A percentile compares a stretch with the other conserved stretches of the same genome.
Conservation (phyloP, 2,797 vertebrate genomes). For the Picus viridis region DNA sequence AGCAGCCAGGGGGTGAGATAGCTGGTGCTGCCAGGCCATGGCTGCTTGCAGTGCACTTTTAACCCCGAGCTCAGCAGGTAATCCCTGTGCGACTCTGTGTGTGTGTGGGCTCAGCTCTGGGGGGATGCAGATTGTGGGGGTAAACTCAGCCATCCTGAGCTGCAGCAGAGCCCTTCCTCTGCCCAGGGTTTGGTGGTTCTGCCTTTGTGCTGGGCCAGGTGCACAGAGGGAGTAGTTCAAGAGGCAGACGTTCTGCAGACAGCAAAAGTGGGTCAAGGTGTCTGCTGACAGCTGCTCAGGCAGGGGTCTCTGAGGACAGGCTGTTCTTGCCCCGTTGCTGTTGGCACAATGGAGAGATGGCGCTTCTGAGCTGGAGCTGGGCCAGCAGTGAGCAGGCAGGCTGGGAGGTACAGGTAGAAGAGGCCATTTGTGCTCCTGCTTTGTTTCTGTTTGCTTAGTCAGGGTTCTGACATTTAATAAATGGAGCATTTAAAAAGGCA, state of each 20-base stretch:
- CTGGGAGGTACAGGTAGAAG: neutral
- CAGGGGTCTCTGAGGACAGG: neutral
- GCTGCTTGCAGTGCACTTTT: neutral
- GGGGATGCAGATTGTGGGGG: neutral
- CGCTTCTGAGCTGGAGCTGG: neutral
- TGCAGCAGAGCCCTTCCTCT: neutral
- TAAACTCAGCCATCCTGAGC: neutral
- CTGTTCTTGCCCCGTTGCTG: constrained; percentile 16
- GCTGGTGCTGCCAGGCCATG: neutral
- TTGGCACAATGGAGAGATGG: neutral
- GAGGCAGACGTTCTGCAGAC: neutral
- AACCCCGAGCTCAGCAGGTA: neutral
- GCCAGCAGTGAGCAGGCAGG: neutral
- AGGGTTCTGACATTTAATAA: neutral
- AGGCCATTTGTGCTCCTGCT: neutral
- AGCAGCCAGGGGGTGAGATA: rapidly evolving
- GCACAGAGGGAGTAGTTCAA: neutral
- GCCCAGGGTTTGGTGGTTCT: neutral
- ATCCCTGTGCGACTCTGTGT: rapidly evolving
- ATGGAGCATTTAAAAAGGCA: neutral
- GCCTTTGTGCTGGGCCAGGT: neutral
- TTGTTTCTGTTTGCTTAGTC: neutral
- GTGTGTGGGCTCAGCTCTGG: neutral
- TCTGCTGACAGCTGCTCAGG: neutral
- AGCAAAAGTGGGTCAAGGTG: constrained; percentile 47